Evolutionary conservation across 2,113 vertebrate genomes (phyloP).

Genomic region (Turnix velox): DNA sequence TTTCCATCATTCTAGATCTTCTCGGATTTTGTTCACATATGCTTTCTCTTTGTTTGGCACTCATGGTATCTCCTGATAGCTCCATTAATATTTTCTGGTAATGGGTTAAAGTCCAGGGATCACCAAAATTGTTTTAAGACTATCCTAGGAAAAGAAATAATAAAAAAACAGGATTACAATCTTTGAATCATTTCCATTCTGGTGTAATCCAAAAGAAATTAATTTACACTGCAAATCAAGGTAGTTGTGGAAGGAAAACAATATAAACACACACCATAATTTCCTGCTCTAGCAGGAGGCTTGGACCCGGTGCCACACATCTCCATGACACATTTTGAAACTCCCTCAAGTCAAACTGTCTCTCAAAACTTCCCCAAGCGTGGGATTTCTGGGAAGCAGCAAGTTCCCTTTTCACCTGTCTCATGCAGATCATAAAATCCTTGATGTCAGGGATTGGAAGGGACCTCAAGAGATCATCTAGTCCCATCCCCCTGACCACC

Average conservation of each 20-base stretch:
- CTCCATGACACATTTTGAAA: neutral
- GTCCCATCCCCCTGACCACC: no score
- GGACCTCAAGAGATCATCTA: no score
- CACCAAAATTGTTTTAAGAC: neutral
- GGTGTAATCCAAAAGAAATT: neutral
- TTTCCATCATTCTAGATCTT: neutral
- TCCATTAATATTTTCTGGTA: neutral
- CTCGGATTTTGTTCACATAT: neutral
- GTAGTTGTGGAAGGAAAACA: neutral
- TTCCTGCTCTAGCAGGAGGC: no score
- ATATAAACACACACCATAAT: fast-evolving
- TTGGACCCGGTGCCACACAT: neutral
- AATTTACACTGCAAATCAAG: neutral
- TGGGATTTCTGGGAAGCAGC: neutral
- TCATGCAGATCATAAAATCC: fast-evolving
- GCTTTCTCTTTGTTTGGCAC: neutral
- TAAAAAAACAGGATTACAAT: neutral
- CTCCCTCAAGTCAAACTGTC: neutral
- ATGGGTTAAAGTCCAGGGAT: neutral
- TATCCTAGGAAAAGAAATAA: neutral
- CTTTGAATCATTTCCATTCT: neutral
- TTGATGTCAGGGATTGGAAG: no score
- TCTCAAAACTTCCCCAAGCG: neutral
- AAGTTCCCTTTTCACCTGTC: neutral
- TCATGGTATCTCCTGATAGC: neutral